These are phyloP conservation scores for Calliopsis andreniformis DNA, from an alignment of 1,140 invertebrate genomes.

Conservation along the genomic window DNA sequence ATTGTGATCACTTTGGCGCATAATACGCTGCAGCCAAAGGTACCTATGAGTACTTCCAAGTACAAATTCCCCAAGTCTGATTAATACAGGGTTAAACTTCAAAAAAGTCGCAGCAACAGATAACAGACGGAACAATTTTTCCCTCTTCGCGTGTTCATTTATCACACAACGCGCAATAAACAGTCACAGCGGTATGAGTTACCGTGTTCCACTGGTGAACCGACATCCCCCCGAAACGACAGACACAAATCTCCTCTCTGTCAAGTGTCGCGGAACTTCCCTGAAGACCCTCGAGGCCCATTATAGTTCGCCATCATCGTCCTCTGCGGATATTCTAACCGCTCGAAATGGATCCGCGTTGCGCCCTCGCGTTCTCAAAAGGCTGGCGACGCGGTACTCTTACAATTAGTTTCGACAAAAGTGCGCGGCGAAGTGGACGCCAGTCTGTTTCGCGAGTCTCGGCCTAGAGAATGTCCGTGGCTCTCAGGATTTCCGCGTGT, in stretches of 20 bases:
- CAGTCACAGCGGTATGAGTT: too few relatives aligned
- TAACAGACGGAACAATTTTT: too few relatives aligned
- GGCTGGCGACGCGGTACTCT: background rate
- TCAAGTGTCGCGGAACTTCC: background rate
- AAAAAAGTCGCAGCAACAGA: too few relatives aligned
- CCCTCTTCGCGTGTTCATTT: too few relatives aligned
- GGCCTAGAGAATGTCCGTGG: background rate
- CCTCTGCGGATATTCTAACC: slow-evolving; percentile 15
- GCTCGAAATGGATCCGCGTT: slow-evolving; percentile 22
- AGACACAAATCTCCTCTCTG: slow-evolving; percentile 31
- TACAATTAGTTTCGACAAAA: slow-evolving; percentile 36
- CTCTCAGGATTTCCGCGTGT: slow-evolving; percentile 55
- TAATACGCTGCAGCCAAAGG: too few relatives aligned
- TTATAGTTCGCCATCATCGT: slow-evolving; percentile 33
- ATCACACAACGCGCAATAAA: too few relatives aligned
- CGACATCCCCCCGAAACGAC: background rate
- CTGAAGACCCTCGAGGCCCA: slow-evolving; percentile 20
- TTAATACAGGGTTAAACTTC: too few relatives aligned
- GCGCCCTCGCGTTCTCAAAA: background rate
- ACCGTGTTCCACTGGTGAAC: too few relatives aligned
- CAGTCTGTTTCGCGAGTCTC: background rate
- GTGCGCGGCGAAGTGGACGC: background rate
- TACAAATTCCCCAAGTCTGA: too few relatives aligned
- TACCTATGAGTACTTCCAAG: too few relatives aligned
- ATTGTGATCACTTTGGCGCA: too few relatives aligned